Evolutionary conservation across 2,113 vertebrate genomes (phyloP).

Genomic region (Mesembrinibis cayennensis): DNA sequence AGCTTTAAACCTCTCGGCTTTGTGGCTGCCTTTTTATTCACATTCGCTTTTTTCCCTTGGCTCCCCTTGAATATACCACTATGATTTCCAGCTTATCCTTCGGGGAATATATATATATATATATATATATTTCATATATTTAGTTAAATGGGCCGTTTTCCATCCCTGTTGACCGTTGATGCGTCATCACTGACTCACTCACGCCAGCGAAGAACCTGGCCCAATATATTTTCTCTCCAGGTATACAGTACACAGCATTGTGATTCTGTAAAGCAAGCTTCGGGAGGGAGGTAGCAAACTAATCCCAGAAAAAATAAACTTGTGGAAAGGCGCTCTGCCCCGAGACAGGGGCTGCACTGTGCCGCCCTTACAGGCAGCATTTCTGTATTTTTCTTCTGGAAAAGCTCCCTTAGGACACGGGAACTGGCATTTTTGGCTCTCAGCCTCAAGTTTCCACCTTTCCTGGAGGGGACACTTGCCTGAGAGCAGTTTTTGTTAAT

Average conservation of each 20-base stretch:
- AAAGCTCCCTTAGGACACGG: not conserved
- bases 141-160: conserved; percentile 8
- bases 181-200: not conserved
- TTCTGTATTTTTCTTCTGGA: not conserved
- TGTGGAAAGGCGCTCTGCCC: not conserved
- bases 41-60: not conserved
- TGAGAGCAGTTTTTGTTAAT: not conserved
- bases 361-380: not conserved
- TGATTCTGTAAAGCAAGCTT: not conserved
- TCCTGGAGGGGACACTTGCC: not conserved
- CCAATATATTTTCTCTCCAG: not conserved
- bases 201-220: not conserved
- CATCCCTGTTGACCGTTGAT: not conserved
- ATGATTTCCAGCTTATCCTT: conserved; percentile 17
- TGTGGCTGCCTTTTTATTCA: not conserved
- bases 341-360: conserved; percentile 16
- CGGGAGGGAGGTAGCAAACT: conserved; percentile 13
- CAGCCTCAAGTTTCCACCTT: not conserved
- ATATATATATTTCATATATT: not conserved
- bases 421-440: not conserved
- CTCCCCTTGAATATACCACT: not conserved
- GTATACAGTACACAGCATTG: not conserved
- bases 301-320: conserved; percentile 36
- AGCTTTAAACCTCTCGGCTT: not conserved
- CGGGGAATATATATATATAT: not conserved